These are phyloP conservation scores for Micromys minutus DNA, from an alignment of 2,113 vertebrate species.

Conservation along the genomic window DNA sequence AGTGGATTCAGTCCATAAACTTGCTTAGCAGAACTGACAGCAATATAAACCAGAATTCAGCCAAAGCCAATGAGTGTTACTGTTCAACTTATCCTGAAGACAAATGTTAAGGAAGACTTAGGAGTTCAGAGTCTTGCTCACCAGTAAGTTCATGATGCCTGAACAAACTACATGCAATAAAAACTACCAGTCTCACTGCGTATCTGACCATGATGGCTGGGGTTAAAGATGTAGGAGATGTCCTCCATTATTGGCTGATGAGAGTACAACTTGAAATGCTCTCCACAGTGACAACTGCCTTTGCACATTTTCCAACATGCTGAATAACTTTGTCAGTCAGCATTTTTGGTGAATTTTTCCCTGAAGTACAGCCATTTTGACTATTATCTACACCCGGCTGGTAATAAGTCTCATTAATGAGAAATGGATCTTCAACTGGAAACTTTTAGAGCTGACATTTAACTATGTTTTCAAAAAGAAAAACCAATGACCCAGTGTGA, in stretches of 20 bases:
- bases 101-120: not conserved
- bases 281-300: not conserved
- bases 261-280: slow-evolving; percentile 10
- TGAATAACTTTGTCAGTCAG: not conserved
- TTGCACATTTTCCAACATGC: not conserved
- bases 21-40: not conserved
- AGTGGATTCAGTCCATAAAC: not conserved
- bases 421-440: not conserved
- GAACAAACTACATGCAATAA: not conserved
- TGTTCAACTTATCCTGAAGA: not conserved
- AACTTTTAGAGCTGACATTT: not conserved
- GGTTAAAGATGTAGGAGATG: not conserved
- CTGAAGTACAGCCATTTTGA: not conserved
- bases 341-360: not conserved
- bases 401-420: not conserved
- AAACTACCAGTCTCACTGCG: not conserved
- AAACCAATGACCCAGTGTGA: not conserved
- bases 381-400: not conserved
- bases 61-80: slow-evolving; percentile 16
- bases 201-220: not conserved
- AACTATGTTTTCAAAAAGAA: not conserved
- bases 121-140: not conserved
- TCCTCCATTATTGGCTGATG: slow-evolving; percentile 24
- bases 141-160: not conserved
- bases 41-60: not conserved